phyloP scores from a whole-genome alignment of 2,797 vertebrate species.

The Thaleichthys pacificus region DNA sequence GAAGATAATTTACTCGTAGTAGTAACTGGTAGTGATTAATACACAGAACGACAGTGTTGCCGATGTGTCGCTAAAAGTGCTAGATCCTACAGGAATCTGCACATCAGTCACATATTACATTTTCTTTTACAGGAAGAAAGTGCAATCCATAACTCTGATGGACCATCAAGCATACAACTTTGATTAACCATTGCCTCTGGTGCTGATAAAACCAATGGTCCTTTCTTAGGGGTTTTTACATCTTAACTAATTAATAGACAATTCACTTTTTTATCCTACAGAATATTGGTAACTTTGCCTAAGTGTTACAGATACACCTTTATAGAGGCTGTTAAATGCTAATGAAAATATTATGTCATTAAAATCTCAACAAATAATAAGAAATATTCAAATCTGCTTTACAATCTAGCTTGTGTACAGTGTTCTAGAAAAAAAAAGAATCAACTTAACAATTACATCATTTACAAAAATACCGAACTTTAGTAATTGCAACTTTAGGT shows the following conservation, averaged over 20 bases:
- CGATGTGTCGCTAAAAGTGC: slow-evolving; percentile 21
- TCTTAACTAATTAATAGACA: slow-evolving; percentile 67
- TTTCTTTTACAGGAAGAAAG: slow-evolving; percentile 65
- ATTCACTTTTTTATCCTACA: slow-evolving; percentile 66
- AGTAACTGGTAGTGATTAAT: slow-evolving; percentile 41
- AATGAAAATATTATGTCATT: slow-evolving; percentile 77
- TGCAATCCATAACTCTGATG: slow-evolving; percentile 72
- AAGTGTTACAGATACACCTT: slow-evolving; percentile 68
- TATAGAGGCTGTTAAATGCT: slow-evolving; percentile 67
- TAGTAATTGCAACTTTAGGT: slow-evolving; percentile 80
- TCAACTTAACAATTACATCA: slow-evolving; percentile 69
- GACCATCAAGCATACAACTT: slow-evolving; percentile 55
- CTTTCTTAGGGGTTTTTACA: slow-evolving; percentile 62
- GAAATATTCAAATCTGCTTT: slow-evolving; percentile 70
- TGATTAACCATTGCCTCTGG: slow-evolving; percentile 57
- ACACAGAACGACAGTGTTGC: slow-evolving; percentile 22
- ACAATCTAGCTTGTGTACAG: slow-evolving; percentile 73
- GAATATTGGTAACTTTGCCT: slow-evolving; percentile 70
- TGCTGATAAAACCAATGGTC: slow-evolving; percentile 63
- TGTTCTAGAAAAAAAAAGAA: slow-evolving; percentile 64
- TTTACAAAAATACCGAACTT: slow-evolving; percentile 84
- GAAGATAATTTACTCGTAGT: slow-evolving; percentile 42
- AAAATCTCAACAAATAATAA: slow-evolving; percentile 66
- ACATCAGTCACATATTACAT: slow-evolving; percentile 52
- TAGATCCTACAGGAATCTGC: slow-evolving; percentile 46